Evolutionary conservation across 2,888 invertebrate species (phyloP).

Genomic region (Xestia ashworthii): DNA sequence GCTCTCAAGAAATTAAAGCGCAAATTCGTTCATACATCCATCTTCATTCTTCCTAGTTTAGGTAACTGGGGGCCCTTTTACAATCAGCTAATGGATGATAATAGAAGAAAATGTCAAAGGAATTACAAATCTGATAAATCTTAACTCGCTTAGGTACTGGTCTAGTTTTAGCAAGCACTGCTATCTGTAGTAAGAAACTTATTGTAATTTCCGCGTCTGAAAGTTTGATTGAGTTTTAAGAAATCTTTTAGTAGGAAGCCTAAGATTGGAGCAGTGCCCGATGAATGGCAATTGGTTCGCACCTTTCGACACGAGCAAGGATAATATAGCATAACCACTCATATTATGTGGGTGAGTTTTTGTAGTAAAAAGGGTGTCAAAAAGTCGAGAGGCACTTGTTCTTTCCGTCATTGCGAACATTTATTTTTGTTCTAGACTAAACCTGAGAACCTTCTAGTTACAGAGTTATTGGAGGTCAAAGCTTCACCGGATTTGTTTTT

Average conservation of each 20-base stretch:
- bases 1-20: constrained; percentile 42
- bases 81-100: constrained; percentile 53
- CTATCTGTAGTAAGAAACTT: not conserved
- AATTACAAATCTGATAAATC: constrained; percentile 38
- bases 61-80: constrained; percentile 39
- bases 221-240: constrained; percentile 10
- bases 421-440: no score
- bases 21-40: constrained; percentile 49
- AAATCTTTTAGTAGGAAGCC: not conserved
- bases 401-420: no score
- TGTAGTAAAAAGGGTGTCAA: not conserved
- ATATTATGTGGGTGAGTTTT: not conserved
- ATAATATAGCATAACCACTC: no score
- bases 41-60: constrained; percentile 53
- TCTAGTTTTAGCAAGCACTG: constrained; percentile 21
- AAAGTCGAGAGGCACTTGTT: no score
- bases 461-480: no score
- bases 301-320: not conserved
- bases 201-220: not conserved
- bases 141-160: constrained; percentile 3
- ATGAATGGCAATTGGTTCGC: not conserved
- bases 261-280: not conserved
- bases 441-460: no score
- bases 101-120: constrained; percentile 30
- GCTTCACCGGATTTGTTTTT: no score